Percentiles rank a stretch among this genome's conserved stretches.
Evolutionary conservation across 1,140 invertebrate genomes (phyloP).

Genomic region (Danaus plexippus): DNA sequence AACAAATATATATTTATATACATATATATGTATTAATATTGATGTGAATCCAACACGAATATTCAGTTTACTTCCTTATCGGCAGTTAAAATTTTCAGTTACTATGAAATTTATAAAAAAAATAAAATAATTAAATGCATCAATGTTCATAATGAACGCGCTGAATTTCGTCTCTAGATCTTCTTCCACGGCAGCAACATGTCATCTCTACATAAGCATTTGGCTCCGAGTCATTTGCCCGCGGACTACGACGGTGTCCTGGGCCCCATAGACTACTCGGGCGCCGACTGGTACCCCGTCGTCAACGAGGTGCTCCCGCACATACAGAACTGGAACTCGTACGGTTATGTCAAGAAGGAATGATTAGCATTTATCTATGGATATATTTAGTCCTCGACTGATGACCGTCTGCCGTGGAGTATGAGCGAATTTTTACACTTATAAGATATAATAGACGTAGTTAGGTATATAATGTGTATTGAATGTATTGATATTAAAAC

Average conservation of each 20-base stretch:
- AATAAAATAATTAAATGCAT: neutral
- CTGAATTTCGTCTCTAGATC: slow-evolving; percentile 71
- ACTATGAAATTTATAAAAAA: no score
- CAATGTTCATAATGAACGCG: no score
- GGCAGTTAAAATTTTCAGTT: no score
- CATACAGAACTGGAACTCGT: slow-evolving; percentile 77
- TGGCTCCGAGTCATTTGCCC: slow-evolving; percentile 79
- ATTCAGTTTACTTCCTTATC: neutral
- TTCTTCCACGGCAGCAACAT: slow-evolving; percentile 85
- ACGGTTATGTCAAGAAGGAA: slow-evolving; percentile 73
- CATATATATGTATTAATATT: no score
- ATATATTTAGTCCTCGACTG: no score
- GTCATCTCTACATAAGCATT: slow-evolving; percentile 78
- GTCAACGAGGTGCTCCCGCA: slow-evolving; percentile 75
- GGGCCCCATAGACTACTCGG: slow-evolving; percentile 82
- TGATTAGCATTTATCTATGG: slow-evolving; percentile 19
- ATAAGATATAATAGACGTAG: no score
- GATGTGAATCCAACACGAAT: no score
- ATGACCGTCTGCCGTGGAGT: no score
- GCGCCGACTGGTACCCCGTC: slow-evolving; percentile 81
- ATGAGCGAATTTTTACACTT: no score
- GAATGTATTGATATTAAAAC: no score
- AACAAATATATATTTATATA: no score
- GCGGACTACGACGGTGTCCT: slow-evolving; percentile 82
- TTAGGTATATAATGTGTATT: no score